Base-by-base conservation (phyloP, 2,888 invertebrate genomes). In the Ischnus inquisitorius region DNA sequence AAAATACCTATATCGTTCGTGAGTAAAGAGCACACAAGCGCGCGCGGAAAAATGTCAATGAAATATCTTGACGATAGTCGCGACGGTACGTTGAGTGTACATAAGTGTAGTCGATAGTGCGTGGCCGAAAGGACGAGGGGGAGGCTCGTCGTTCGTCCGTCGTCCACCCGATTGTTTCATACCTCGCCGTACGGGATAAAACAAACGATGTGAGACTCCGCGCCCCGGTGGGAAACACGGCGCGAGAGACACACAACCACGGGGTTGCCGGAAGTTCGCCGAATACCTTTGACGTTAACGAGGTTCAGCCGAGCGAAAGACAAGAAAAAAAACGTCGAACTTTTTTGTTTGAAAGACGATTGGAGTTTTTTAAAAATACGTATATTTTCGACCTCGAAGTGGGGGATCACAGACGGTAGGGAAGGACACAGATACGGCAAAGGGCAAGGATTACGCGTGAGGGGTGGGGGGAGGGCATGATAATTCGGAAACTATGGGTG, bases 401-500 rank as follows among this genome's bases (percentile, higher is more conserved):
- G 57, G 22, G 25, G 57, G 19, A 51, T 57, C 25, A 51, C 51
- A 57, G 57, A 25, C 57, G 22, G 46, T 46, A 25, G 22, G 57
- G 14, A 10, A 14, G 25, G 57, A 25, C 1, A 25, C 22, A 57
- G 57, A 57, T 19, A 57, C 57, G 25, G 57, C 57, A 57, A 57
- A 25, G 76, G 72, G 65, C 28, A 83, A 67, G 72, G 43, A 64
- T 57, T 19, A 80, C 74, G 75, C 85, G 82, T 71, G 51, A 88
- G 89, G 87, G 88, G 88, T 85, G 85, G 84, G 84, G 77, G 86
- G 87, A 88, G 90, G 92, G 92, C 90, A 93, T 93, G 93, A 90
- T 93, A 93, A 92, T 91, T 94, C 94, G 92, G 92, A 93, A 94
- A 95, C 93, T 94, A 98, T 98, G 98, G 98, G 98, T 94, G 98